Percentiles rank a stretch among this genome's conserved stretches.
These are phyloP conservation scores for Philereme vetulata DNA, from an alignment of 2,888 invertebrate genomes.

Conservation along the genomic window DNA sequence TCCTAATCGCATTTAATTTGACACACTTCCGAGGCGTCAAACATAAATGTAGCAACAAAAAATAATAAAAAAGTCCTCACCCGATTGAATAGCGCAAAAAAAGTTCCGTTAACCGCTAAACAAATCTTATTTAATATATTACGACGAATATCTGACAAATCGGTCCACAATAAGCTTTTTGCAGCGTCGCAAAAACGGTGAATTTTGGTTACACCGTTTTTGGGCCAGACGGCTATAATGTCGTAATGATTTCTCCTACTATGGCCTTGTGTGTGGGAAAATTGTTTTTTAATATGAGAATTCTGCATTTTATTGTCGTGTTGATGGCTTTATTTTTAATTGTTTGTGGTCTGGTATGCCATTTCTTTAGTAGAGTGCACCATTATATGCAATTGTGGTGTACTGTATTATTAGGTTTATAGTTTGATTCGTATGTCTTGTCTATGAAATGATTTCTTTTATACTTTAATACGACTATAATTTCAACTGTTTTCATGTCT, in stretches of 20 bases:
- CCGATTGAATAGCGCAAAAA: slow-evolving; percentile 44
- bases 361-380: slow-evolving; percentile 13
- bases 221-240: slow-evolving; percentile 38
- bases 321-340: slow-evolving; percentile 22
- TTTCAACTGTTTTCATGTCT: slow-evolving; percentile 1
- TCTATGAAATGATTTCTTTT: not conserved
- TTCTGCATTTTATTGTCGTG: slow-evolving; percentile 34
- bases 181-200: slow-evolving; percentile 37
- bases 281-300: slow-evolving; percentile 37
- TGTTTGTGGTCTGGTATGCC: slow-evolving; percentile 10
- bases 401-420: not conserved
- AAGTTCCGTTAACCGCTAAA: slow-evolving; percentile 48
- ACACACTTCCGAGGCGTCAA: slow-evolving; percentile 46
- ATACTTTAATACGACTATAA: not conserved
- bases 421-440: slow-evolving; percentile 1
- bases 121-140: slow-evolving; percentile 61
- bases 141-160: slow-evolving; percentile 50
- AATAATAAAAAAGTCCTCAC: slow-evolving; percentile 34
- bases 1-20: slow-evolving; percentile 49
- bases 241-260: slow-evolving; percentile 30
- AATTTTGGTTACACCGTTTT: slow-evolving; percentile 33
- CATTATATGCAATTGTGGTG: slow-evolving; percentile 4
- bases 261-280: slow-evolving; percentile 37
- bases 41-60: slow-evolving; percentile 40
- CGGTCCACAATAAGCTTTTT: slow-evolving; percentile 42